Base-by-base conservation (phyloP, 2,888 invertebrate genomes). In the Hemaris fuciformis region DNA sequence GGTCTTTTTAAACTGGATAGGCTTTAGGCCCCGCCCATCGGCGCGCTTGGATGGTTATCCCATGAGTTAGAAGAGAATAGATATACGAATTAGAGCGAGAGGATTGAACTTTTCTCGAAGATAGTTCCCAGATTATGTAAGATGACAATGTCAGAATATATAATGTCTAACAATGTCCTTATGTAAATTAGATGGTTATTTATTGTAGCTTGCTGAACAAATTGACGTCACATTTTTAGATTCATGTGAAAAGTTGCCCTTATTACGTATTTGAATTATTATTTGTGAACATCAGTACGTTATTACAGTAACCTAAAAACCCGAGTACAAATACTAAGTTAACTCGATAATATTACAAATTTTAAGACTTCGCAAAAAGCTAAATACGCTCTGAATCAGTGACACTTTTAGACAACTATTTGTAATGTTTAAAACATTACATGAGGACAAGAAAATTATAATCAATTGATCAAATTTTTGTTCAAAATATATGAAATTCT, bases 131-230 rank as follows among this genome's bases (percentile, higher is more conserved):
- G 82, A 82, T 83, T 88, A 88, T 84, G 77, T 87, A 82, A 85
- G 78, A 83, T 81, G 85, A 87, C 86, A 85, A 80, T 85, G 86
- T 84, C 72, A 65, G 76, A 75, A 82, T 87, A 89, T 79, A 89
- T 88, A 89, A 79, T 73, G 72, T 79, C 77, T 83, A 83, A 86
- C 87, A 87, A 86, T 85, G 84, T 84, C 81, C 81, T 83, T 89
- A 91, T 90, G 91, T 89, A 90, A 89, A 91, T 90, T 80, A 86
- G 86, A 77, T 66, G 71, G 84, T 85, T 91, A 91, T 90, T 91
- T 91, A 91, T 83, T 81, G 83, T 79, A 78, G 75, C 74, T 71
- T 72, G 76, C 69, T 66, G 70, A 75, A 76, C 82, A 86, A 88
- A 90, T 89, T 86, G 83, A 83, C 84, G 84, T 82, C 83, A 78